phyloP scores from a whole-genome alignment of 2,797 vertebrate genomes.

The Coilia nasus region DNA sequence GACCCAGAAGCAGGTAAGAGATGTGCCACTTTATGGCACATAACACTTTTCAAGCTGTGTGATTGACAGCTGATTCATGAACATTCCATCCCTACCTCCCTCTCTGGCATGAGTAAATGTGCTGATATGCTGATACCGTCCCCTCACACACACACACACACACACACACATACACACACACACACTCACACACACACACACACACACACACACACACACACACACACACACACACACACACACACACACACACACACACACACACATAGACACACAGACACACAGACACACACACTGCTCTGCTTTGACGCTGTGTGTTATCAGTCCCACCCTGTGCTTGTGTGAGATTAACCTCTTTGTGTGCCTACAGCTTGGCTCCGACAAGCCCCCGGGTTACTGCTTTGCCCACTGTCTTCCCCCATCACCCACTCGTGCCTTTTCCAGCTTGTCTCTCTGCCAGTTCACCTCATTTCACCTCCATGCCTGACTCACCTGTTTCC shows the following conservation, averaged over 20 bases:
- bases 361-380: background rate
- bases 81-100: too few species aligned
- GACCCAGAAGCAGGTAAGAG: too few species aligned
- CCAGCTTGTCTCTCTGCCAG: background rate
- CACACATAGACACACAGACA: background rate
- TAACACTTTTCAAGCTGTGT: too few species aligned
- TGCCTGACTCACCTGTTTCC: background rate
- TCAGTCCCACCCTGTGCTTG: background rate
- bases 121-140: too few species aligned
- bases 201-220: background rate
- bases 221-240: background rate
- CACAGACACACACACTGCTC: background rate
- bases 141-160: too few species aligned
- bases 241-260: conserved; percentile 1
- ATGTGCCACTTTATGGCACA: background rate
- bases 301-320: background rate
- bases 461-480: background rate
- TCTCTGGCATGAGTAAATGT: too few species aligned
- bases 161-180: background rate
- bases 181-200: background rate
- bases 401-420: background rate
- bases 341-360: background rate
- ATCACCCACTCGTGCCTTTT: background rate
- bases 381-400: background rate
- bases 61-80: too few species aligned